Evolutionary conservation across 2,797 vertebrate species (phyloP), one percentile per base, ranked within the genome.

Genomic region (Catamblyrhynchus diadema): DNA sequence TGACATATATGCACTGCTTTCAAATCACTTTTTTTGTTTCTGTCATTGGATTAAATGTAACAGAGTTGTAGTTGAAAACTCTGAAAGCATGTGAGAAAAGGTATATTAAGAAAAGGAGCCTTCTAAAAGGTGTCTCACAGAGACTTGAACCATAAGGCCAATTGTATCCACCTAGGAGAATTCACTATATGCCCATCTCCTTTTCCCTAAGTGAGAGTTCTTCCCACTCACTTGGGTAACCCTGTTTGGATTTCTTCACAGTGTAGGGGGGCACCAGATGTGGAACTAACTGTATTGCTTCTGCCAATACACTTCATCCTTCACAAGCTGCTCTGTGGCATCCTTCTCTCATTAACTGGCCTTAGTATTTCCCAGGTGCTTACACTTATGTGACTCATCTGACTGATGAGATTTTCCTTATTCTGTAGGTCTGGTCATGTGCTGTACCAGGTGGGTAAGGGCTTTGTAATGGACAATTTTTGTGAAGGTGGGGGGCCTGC

Each of bases 311-410:
- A 8, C 12, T 67, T 83, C 1, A 3, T 82, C 23, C 12, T 45
- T 22, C 16, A 24, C 0, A 0, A 18, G 25, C 30, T 75, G 23
- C 24, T 64, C 41, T 45, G 53, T 86, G 62, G 9, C 70, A 51
- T 60, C 33, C 37, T 86, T 39, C 21, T 72, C 50, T 33, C 2
- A 0, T 54, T 65, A 50, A 10, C 23, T 44, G 10, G 21, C 54
- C 23, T 25, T 60, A 21, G 41, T 27, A 16, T 39, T 66, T 77
- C 33, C n/a, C 17, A 8, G 37, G 13, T 81, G 32, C 35, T 83
- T 50, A 21, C 62, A 62, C 2, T 37, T 28, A 10, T 0, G 4
- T 24, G 57, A n/a, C n/a, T n/a, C n/a, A n/a, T n/a, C 13, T 1
- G 3, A 15, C 32, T 24, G 39, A 27, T 70, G 56, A 75, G 42